Evolutionary conservation across 2,888 invertebrate species (phyloP).

Genomic region (Tridacna crocea): DNA sequence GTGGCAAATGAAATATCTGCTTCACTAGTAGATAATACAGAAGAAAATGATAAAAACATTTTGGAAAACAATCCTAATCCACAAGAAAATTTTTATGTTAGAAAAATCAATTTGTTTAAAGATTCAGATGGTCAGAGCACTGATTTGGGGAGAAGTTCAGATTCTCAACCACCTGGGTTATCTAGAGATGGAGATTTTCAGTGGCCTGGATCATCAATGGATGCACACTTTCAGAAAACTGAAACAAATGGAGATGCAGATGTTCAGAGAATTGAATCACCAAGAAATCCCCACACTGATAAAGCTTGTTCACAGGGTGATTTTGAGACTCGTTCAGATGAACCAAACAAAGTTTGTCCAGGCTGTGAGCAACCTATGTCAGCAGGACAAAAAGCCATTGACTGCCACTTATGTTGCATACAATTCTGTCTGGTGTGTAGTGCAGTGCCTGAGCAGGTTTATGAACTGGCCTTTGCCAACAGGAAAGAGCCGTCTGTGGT

Average conservation of each 20-base stretch:
- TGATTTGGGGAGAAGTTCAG: background rate
- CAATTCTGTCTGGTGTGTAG: constrained; percentile 12
- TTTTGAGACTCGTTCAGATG: background rate
- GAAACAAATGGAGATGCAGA: background rate
- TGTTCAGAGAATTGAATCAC: background rate
- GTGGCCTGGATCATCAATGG: background rate
- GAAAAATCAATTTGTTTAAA: background rate
- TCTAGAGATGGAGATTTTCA: background rate
- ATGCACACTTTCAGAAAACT: background rate
- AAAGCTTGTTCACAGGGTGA: background rate
- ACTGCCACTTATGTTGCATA: background rate
- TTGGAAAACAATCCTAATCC: background rate
- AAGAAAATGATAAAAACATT: background rate
- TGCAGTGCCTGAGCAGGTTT: background rate
- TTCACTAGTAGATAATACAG: background rate
- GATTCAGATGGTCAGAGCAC: background rate
- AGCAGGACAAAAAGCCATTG: background rate
- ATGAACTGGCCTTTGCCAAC: constrained; percentile 9
- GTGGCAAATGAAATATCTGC: background rate
- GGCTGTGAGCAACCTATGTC: background rate
- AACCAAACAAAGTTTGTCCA: background rate
- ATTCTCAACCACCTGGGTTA: background rate
- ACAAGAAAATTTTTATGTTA: background rate
- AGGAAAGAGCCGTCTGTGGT: background rate
- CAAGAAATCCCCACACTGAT: background rate